A percentile compares a stretch with the other conserved stretches of the same genome.
These are phyloP conservation scores for Myotis planiceps DNA, from an alignment of 2,797 vertebrate genomes.

Conservation along the genomic window DNA sequence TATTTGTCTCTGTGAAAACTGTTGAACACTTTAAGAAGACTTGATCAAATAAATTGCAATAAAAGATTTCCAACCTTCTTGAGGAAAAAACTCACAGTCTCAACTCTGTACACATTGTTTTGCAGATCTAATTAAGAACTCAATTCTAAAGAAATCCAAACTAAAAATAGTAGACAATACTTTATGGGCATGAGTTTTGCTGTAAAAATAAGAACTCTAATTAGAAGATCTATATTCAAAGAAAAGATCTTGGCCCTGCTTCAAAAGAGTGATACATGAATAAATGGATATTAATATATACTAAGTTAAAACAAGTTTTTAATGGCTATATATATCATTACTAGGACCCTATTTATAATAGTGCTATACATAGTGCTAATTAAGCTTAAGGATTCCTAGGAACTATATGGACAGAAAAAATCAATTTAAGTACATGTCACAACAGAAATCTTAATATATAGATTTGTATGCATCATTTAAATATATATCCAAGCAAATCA, in stretches of 20 bases:
- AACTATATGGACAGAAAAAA: neutral
- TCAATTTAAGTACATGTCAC: neutral
- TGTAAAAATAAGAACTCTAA: neutral
- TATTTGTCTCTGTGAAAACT: neutral
- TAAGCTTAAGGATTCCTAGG: neutral
- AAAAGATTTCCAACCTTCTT: neutral
- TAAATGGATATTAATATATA: slow-evolving; percentile 7
- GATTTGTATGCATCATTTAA: neutral
- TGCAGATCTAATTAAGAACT: neutral
- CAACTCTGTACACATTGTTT: neutral
- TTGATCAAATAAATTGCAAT: neutral
- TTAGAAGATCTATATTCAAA: neutral
- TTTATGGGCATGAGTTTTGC: neutral
- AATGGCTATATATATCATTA: neutral
- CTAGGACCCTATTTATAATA: neutral
- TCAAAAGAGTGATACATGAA: neutral
- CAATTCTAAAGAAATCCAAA: neutral
- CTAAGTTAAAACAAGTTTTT: slow-evolving; percentile 1
- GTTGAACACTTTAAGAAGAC: neutral
- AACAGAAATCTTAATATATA: neutral
- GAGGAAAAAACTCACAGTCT: neutral
- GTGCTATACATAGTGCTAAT: neutral
- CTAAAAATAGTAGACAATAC: neutral
- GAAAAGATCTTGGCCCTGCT: neutral
- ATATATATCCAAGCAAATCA: neutral